These are phyloP conservation scores for Daubentonia madagascariensis DNA, from an alignment of 2,113 vertebrate genomes.

Conservation along the genomic window DNA sequence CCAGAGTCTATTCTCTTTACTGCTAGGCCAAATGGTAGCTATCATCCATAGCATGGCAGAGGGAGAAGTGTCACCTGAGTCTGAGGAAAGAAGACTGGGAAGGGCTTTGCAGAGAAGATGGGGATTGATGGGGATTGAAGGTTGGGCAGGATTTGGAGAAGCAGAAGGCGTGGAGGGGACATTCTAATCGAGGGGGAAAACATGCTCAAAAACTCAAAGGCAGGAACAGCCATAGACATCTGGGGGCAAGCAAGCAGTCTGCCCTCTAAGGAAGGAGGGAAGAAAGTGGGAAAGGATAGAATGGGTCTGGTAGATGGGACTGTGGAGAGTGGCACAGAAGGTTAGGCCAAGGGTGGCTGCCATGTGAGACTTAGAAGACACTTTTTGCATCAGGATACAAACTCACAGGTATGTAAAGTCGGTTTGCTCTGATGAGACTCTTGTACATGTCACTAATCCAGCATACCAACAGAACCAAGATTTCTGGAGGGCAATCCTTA, in stretches of 20 bases:
- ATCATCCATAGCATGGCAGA: accelerated
- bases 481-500: background rate
- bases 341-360: background rate
- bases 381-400: background rate
- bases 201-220: background rate
- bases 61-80: background rate
- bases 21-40: background rate
- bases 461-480: background rate
- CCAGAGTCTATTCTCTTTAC: background rate
- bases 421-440: background rate
- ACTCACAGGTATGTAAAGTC: background rate
- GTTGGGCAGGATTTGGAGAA: background rate
- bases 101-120: background rate
- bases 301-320: background rate
- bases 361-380: background rate
- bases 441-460: background rate
- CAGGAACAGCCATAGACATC: background rate
- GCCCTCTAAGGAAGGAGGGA: background rate
- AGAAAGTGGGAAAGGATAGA: background rate
- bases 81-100: background rate
- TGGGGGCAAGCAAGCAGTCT: background rate
- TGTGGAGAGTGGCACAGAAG: background rate
- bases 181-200: background rate
- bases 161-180: background rate
- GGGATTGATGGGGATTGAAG: background rate